A percentile compares a stretch with the other conserved stretches of the same genome.
Conservation (phyloP, 2,888 invertebrate genomes). For the Sarcophaga caerulescens region DNA sequence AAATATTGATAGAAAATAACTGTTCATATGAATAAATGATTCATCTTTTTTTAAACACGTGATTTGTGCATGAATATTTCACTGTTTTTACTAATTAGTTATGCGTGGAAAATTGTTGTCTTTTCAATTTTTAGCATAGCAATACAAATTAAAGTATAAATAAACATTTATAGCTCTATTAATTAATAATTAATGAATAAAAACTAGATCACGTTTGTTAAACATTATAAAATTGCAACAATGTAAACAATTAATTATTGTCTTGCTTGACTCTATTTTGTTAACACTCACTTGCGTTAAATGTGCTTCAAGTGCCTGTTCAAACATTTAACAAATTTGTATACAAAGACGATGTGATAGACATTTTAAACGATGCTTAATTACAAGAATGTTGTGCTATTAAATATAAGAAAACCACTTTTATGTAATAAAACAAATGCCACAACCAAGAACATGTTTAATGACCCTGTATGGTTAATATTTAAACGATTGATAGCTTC, state of each 20-base stretch:
- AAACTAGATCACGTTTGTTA: background rate
- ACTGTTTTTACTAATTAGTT: background rate
- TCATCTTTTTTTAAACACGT: no score
- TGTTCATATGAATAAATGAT: no score
- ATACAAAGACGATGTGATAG: no score
- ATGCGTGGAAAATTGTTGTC: background rate
- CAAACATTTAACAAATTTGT: no score
- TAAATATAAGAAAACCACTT: background rate
- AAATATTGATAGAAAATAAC: no score
- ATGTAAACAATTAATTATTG: no score
- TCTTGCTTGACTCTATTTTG: no score
- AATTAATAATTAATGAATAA: background rate
- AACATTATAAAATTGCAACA: background rate
- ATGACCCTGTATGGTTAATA: constrained; percentile 3
- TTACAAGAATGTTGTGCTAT: background rate
- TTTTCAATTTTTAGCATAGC: background rate
- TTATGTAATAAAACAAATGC: background rate
- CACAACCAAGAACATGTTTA: background rate
- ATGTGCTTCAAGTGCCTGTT: no score
- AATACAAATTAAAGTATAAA: background rate
- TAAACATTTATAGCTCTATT: background rate
- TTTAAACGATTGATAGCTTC: background rate
- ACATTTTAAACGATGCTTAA: background rate
- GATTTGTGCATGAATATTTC: background rate
- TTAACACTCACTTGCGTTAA: no score